Conservation (phyloP, 2,797 vertebrate species). For the Denticeps clupeoides region DNA sequence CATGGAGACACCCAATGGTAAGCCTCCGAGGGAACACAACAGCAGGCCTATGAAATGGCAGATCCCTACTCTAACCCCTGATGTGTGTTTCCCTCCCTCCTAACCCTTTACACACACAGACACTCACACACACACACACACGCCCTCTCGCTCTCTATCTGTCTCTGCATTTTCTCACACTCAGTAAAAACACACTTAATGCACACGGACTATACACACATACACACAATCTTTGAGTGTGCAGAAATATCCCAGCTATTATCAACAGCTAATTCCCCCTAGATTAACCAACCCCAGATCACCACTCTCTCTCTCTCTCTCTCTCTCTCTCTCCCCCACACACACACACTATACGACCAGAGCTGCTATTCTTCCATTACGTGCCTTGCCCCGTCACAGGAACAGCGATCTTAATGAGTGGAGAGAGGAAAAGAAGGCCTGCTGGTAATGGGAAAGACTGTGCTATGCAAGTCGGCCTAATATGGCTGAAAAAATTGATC, state of each 20-base stretch:
- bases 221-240: constrained; percentile 48
- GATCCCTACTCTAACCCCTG: constrained; percentile 43
- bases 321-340: constrained; percentile 18
- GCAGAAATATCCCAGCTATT: constrained; percentile 54
- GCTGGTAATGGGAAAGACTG: constrained; percentile 17
- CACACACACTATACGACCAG: constrained; percentile 23
- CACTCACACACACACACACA: constrained; percentile 5
- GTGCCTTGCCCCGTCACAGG: constrained; percentile 46
- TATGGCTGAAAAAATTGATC: constrained; percentile 66
- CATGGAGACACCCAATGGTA: constrained; percentile 64
- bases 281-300: constrained; percentile 60
- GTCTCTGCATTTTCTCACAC: background rate
- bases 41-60: constrained; percentile 48
- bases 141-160: constrained; percentile 14
- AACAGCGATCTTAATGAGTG: constrained; percentile 1
- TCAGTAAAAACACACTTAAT: no score
- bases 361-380: constrained; percentile 35
- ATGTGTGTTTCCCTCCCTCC: constrained; percentile 9
- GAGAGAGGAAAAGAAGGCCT: constrained; percentile 3
- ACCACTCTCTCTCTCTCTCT: constrained; percentile 9
- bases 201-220: constrained; percentile 17
- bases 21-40: constrained; percentile 47
- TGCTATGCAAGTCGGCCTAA: constrained; percentile 38
- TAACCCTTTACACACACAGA: constrained; percentile 25
- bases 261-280: constrained; percentile 61